Conservation (phyloP, 2,888 invertebrate genomes). For the Ceratothoa steindachneri region DNA sequence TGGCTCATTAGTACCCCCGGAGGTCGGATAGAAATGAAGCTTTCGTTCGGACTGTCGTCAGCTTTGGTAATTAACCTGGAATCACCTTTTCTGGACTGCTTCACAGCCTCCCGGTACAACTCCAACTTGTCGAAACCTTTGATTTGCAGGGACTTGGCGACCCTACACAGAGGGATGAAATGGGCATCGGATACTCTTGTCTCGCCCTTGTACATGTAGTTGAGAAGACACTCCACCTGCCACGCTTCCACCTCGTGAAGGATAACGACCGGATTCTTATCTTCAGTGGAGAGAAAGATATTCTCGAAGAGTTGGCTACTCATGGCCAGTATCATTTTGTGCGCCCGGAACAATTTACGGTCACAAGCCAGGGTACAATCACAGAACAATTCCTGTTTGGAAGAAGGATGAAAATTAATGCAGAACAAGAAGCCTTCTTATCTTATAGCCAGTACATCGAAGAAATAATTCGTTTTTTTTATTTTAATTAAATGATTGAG, state of each 20-base stretch:
- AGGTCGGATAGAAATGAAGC: neutral
- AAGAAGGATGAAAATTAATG: neutral
- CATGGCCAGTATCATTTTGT: constrained; percentile 19
- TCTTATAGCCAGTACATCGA: no score
- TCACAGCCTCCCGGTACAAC: neutral
- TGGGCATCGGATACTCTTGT: constrained; percentile 14
- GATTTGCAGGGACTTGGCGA: constrained; percentile 10
- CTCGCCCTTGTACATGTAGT: constrained; percentile 34
- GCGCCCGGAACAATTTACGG: constrained; percentile 11
- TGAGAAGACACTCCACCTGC: constrained; percentile 30
- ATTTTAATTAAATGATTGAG: no score
- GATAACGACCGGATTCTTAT: constrained; percentile 29
- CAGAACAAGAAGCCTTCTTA: no score
- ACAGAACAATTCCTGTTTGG: neutral
- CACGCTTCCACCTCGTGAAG: constrained; percentile 27
- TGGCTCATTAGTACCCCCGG: no score
- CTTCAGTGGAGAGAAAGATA: neutral
- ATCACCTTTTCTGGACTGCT: neutral
- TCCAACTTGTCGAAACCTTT: constrained; percentile 15
- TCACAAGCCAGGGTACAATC: neutral
- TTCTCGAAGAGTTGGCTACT: constrained; percentile 13
- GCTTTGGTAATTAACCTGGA: neutral
- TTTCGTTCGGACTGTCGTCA: neutral
- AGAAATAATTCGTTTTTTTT: no score
- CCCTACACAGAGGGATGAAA: constrained; percentile 7